phyloP scores from a whole-genome alignment of 2,797 vertebrate genomes.

The Sternarchorhynchus goeldii region DNA sequence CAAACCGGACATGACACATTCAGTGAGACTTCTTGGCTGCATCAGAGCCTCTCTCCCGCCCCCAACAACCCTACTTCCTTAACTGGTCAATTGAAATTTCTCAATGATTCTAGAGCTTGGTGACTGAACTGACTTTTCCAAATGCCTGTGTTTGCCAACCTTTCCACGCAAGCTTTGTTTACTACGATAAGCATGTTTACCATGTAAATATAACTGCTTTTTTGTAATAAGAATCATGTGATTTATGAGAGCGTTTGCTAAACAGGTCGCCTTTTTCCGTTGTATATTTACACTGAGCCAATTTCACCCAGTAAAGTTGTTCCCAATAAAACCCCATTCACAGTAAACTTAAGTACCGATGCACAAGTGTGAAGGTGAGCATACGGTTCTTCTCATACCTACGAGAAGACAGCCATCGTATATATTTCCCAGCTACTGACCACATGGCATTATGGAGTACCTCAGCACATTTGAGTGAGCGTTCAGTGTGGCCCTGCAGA shows the following conservation, averaged over 20 bases:
- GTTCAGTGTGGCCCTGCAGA: not conserved
- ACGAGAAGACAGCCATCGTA: not conserved
- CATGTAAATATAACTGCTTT: no score
- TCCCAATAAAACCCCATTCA: no score
- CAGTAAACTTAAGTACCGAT: not conserved
- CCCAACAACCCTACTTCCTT: not conserved
- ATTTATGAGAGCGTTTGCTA: no score
- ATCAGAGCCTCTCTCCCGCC: constrained; percentile 4
- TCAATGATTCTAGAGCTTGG: not conserved
- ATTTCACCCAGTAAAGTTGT: no score
- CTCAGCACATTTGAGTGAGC: not conserved
- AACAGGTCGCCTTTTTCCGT: no score
- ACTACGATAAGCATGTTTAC: not conserved
- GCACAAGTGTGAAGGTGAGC: not conserved
- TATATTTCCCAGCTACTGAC: no score
- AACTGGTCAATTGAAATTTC: not conserved
- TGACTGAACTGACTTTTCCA: not conserved
- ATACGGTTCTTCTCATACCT: not conserved
- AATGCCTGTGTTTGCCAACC: not conserved
- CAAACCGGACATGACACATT: constrained; percentile 30
- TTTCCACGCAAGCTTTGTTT: not conserved
- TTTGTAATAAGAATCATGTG: no score
- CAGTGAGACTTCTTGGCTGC: constrained; percentile 16
- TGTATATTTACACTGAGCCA: no score
- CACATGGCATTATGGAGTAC: not conserved